Evolutionary conservation across 1,140 invertebrate species (phyloP).

Genomic region (Drosophila jambulina): DNA sequence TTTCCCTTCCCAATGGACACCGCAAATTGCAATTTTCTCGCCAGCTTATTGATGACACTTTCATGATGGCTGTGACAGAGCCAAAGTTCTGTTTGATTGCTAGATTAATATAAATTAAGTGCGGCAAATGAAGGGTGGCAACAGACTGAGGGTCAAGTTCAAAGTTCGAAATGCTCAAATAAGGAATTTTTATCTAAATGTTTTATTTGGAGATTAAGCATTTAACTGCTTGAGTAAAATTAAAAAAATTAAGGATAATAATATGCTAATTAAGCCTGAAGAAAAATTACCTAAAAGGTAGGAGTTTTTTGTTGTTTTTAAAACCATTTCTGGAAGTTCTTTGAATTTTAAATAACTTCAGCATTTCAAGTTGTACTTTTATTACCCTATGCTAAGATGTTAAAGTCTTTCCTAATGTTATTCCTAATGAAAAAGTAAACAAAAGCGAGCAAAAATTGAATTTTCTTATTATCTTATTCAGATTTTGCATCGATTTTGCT

Average conservation of each 20-base stretch:
- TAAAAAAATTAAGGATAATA: neutral
- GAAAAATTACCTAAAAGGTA: too few species aligned
- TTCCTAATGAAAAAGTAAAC: neutral
- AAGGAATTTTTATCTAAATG: neutral
- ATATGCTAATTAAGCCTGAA: neutral
- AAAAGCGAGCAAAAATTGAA: neutral
- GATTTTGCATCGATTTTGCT: neutral
- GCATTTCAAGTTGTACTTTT: neutral
- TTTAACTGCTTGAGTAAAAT: too few species aligned
- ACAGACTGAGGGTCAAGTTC: neutral
- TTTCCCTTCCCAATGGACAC: slow-evolving; percentile 13
- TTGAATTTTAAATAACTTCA: neutral
- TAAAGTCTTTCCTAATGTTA: too few species aligned
- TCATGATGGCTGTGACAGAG: slow-evolving; percentile 25
- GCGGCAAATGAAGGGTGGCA: neutral
- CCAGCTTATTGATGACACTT: slow-evolving; percentile 30
- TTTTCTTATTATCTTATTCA: neutral
- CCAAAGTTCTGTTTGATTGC: slow-evolving; percentile 40
- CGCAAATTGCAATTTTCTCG: slow-evolving; percentile 37
- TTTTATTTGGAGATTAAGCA: neutral
- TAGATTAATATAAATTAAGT: slow-evolving; percentile 56
- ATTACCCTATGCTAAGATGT: too few species aligned
- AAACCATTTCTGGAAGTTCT: neutral
- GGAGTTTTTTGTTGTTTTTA: too few species aligned
- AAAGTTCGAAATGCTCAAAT: slow-evolving; percentile 10